These are phyloP conservation scores for Micropoecilia bifurca DNA, from an alignment of 2,797 vertebrate species.

Conservation along the genomic window DNA sequence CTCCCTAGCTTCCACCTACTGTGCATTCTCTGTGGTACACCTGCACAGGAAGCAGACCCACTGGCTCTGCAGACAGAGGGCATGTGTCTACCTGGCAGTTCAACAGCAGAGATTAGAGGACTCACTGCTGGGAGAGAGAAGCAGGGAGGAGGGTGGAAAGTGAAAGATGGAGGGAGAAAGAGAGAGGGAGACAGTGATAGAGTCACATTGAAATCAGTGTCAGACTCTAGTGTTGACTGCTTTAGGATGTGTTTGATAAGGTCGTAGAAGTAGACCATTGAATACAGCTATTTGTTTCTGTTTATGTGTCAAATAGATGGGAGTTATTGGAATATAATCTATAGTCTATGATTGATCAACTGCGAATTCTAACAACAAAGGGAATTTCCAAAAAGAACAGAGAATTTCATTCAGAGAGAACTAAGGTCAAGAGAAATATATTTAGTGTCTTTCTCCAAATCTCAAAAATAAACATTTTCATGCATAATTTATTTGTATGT, in stretches of 20 bases:
- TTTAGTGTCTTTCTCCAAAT: not conserved
- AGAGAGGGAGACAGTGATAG: constrained; percentile 24
- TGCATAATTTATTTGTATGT: no score
- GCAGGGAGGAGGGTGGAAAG: constrained; percentile 22
- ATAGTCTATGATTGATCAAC: not conserved
- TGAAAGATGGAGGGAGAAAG: constrained; percentile 21
- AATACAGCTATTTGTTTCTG: not conserved
- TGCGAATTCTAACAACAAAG: not conserved
- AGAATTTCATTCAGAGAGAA: not conserved
- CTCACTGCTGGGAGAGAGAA: constrained; percentile 71
- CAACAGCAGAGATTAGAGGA: constrained; percentile 81
- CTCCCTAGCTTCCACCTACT: constrained; percentile 45
- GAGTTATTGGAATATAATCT: not conserved
- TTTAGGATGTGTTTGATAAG: not conserved
- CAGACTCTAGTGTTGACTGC: not conserved
- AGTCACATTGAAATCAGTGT: constrained; percentile 11
- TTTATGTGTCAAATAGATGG: not conserved
- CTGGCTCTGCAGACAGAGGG: constrained; percentile 80
- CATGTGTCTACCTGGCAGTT: constrained; percentile 80
- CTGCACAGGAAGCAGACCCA: constrained; percentile 83
- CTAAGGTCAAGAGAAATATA: not conserved
- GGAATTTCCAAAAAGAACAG: not conserved
- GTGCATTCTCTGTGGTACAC: constrained; percentile 76
- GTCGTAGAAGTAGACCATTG: not conserved
- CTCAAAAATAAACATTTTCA: not conserved